These are phyloP conservation scores for Drosophila paulistorum DNA, from an alignment of 1,140 invertebrate species.

Conservation along the genomic window DNA sequence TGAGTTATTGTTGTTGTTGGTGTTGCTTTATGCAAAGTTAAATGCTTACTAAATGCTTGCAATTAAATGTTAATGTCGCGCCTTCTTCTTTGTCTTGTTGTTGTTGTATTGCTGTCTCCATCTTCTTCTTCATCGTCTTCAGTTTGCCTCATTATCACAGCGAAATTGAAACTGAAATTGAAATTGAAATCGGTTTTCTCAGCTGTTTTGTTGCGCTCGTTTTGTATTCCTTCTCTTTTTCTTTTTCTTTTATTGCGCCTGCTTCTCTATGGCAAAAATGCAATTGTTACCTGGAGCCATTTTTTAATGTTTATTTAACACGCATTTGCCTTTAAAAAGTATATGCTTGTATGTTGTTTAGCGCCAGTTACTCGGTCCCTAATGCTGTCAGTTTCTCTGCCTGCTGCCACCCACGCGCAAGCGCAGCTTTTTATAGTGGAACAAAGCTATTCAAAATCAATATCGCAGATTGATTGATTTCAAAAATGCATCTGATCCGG, in stretches of 20 bases:
- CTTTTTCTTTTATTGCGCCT: conserved; percentile 27
- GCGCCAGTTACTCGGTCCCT: conserved; percentile 7
- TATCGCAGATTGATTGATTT: too few relatives aligned
- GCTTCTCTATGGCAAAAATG: conserved; percentile 48
- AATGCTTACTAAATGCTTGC: conserved; percentile 75
- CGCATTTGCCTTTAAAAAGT: conserved; percentile 60
- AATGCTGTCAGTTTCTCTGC: conserved; percentile 14
- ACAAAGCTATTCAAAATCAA: not conserved
- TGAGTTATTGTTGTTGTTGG: conserved; percentile 16
- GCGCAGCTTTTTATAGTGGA: conserved; percentile 37
- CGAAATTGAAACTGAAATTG: conserved; percentile 59
- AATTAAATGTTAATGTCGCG: conserved; percentile 77
- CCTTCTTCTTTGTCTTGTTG: conserved; percentile 5
- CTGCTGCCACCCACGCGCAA: conserved; percentile 36
- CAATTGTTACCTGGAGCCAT: conserved; percentile 39
- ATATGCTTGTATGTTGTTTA: conserved; percentile 46
- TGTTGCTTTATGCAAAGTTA: conserved; percentile 77
- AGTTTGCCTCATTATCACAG: conserved; percentile 58
- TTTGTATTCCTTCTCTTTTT: not conserved
- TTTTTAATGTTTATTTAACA: conserved; percentile 76
- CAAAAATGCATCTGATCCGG: too few relatives aligned
- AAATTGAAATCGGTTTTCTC: conserved; percentile 32
- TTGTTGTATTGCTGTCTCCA: conserved; percentile 17
- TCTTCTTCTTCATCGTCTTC: conserved; percentile 7
- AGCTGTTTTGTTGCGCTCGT: conserved; percentile 18